Percentiles rank a stretch among this genome's conserved stretches.
phyloP scores from a whole-genome alignment of 2,888 invertebrate species.

The Tholera decimalis region DNA sequence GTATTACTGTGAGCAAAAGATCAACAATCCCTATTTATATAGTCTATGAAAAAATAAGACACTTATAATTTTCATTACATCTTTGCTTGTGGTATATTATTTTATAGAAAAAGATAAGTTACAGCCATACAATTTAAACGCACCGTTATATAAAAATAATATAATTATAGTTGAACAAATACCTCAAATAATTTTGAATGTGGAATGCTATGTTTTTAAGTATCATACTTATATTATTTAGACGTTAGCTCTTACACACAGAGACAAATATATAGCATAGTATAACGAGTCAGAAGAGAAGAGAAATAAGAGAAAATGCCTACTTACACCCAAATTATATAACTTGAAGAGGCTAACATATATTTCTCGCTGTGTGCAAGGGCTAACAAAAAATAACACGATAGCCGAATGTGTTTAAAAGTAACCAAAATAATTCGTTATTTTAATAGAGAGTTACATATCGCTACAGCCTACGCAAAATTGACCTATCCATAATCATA shows the following conservation, averaged over 20 bases:
- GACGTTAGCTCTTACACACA: background rate
- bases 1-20: constrained; percentile 29
- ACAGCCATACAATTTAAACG: constrained; percentile 73
- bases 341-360: too few species aligned
- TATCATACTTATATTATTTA: constrained; percentile 4
- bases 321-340: too few species aligned
- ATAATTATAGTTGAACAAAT: constrained; percentile 49
- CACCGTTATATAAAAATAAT: constrained; percentile 67
- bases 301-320: too few species aligned
- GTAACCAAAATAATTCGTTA: constrained; percentile 21
- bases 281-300: too few species aligned
- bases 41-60: constrained; percentile 56
- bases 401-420: constrained; percentile 9
- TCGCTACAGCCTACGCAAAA: constrained; percentile 36
- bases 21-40: constrained; percentile 12
- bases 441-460: constrained; percentile 39
- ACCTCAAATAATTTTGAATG: constrained; percentile 61
- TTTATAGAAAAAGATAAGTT: constrained; percentile 73
- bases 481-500: constrained; percentile 28
- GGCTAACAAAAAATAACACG: constrained; percentile 13
- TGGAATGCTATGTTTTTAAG: constrained; percentile 49
- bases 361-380: constrained; percentile 8
- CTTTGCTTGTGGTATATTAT: constrained; percentile 60
- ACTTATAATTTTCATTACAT: constrained; percentile 41
- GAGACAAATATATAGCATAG: background rate